Percentiles rank a stretch among this genome's conserved stretches.
These are phyloP conservation scores for Chrysomela aeneicollis DNA, from an alignment of 2,888 invertebrate species.

Conservation along the genomic window DNA sequence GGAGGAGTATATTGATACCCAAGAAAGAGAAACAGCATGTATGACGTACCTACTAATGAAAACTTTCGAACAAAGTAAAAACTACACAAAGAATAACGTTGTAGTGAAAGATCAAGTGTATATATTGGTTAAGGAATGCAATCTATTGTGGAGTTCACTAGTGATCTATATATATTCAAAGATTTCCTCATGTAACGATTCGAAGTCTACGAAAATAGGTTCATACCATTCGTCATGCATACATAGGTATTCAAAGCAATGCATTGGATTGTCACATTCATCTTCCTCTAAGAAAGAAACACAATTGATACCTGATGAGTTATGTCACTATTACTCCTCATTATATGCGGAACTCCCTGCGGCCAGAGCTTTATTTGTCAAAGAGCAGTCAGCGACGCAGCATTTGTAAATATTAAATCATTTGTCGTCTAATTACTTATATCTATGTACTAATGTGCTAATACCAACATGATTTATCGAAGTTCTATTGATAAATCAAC, in stretches of 20 bases:
- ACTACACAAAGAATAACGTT: too few species aligned
- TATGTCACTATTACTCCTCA: conserved; percentile 30
- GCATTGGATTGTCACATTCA: neutral
- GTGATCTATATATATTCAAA: too few species aligned
- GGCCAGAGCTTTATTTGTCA: conserved; percentile 34
- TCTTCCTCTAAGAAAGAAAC: neutral
- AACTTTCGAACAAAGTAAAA: too few species aligned
- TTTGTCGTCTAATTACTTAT: conserved; percentile 51
- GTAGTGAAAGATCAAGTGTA: too few species aligned
- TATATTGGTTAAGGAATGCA: too few species aligned
- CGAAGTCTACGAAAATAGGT: neutral
- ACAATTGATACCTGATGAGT: conserved; percentile 17
- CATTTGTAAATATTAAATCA: conserved; percentile 50
- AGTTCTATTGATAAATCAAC: conserved; percentile 50
- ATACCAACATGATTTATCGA: conserved; percentile 52
- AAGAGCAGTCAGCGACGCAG: conserved; percentile 40
- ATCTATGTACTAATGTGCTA: conserved; percentile 49
- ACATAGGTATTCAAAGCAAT: neutral
- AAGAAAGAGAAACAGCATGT: too few species aligned
- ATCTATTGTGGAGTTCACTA: too few species aligned
- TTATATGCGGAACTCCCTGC: conserved; percentile 25
- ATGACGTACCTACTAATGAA: too few species aligned
- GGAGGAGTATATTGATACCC: too few species aligned
- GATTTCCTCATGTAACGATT: neutral
- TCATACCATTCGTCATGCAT: neutral